Evolutionary conservation across 1,140 invertebrate genomes (phyloP), one percentile per base, ranked within the genome.

Genomic region (Drosophila sproati): DNA sequence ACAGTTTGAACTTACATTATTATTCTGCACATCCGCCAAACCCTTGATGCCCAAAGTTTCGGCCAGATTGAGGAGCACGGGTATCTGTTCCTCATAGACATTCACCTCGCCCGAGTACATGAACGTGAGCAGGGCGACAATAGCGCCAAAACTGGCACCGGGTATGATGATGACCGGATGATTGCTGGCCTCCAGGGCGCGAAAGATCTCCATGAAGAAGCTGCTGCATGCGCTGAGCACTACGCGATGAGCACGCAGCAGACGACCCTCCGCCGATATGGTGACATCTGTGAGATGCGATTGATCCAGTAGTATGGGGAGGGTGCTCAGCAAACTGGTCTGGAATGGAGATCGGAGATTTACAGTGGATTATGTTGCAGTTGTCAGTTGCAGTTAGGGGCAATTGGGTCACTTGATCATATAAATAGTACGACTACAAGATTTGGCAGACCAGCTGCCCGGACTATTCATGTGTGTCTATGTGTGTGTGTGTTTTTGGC

Each of bases 61-160:
- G 2, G 97, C 97, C 75, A 98, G 95, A 72, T 96, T 95, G 32
- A 98, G 94, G 47, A 98, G 93, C 35, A 96, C 95, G 12, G 96
- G 96, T 71, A 98, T 93, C 88, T 97, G 95, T 77, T 96, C 95
- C 92, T 97, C 96, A 59, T 96, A 96, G 39, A 98, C 96, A 77
- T 97, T 97, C 63, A 98, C 97, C 93, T 98, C 97, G 28, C 97
- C 97, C 50, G 96, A 96, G 93, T 98, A 98, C 96, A 98, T 98
- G 93, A 98, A 98, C 1, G 96, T 96, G 5, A 98, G 95, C 52
- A 98, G 94, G 1, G 97, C 95, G 68, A 95, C 95, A 50, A 98
- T 93, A 92, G 98, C 96, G 31, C 95, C 94, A 79, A 96, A 96
- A 67, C 96, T 95, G 64, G 97, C 96, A 20, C 97, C 96, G 63